Evolutionary conservation across 2,888 invertebrate species (phyloP), one percentile per base, ranked within the genome.

Genomic region (Shargacucullia verbasci): DNA sequence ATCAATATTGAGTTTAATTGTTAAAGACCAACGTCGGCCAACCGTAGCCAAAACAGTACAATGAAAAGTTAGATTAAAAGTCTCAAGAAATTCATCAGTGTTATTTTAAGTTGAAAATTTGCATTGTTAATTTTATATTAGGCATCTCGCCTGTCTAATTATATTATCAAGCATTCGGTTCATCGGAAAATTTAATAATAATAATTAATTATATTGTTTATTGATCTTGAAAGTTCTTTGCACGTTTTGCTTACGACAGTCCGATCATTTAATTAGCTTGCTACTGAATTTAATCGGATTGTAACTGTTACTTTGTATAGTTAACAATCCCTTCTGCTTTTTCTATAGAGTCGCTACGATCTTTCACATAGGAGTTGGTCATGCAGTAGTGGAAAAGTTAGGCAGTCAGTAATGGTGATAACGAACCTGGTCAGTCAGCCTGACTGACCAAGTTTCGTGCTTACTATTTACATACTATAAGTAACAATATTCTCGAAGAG

Each of bases 81-180:
- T 75, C 78, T 78, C 69, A 78, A 80, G 83, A 85, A 87, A 85
- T 88, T 88, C 82, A 83, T 87, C 86, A 84, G 79, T 80, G 80
- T 78, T 80, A 85, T 85, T 86, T 86, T 78, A 86, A 84, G 81
- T 86, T 82, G 77, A 78, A 79, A 83, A 89, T 88, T 89, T 88
- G 87, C 82, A 89, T 87, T 87, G 85, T 81, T 84, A 89, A 89
- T 88, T 85, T 84, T 82, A 85, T 85, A 85, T 81, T 78, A 82
- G 83, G 82, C 83, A 85, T 81, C 84, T 86, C 81, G 81, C 73
- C 80, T 70, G 76, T 78, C 79, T 81, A 79, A 86, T 88, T 86
- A 85, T 79, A 86, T 88, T 86, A 85, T 79, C 76, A 80, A 72
- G 76, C 72, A 78, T 81, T 79, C 68, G 68, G 76, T 77, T 80